These are phyloP conservation scores for Anarrhichthys ocellatus DNA, from an alignment of 2,113 vertebrate genomes.

Conservation along the genomic window DNA sequence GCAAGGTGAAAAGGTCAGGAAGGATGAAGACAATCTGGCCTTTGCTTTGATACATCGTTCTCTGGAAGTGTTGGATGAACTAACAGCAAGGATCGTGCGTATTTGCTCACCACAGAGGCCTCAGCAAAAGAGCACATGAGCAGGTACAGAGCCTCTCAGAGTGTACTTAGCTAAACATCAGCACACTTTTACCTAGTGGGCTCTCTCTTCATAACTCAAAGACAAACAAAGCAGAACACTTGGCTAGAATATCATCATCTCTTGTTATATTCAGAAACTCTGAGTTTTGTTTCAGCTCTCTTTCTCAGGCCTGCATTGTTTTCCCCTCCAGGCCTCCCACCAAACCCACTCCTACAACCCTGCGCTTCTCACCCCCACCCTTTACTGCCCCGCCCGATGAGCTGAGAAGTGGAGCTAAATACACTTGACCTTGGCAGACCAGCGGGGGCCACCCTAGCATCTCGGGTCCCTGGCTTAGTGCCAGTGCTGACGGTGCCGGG, in stretches of 20 bases:
- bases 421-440: slow-evolving; percentile 82
- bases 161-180: not conserved
- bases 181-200: not conserved
- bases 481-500: slow-evolving; percentile 68
- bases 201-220: slow-evolving; percentile 6
- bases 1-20: not conserved
- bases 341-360: slow-evolving; percentile 23
- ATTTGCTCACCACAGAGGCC: not conserved
- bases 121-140: not conserved
- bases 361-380: not conserved
- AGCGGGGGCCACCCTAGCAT: slow-evolving; percentile 54
- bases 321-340: slow-evolving; percentile 25
- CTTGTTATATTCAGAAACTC: slow-evolving; percentile 10
- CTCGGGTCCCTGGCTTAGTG: slow-evolving; percentile 58
- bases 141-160: not conserved
- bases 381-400: slow-evolving; percentile 29
- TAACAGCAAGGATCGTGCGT: not conserved
- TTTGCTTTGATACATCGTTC: too few relatives aligned
- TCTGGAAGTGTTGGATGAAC: not conserved
- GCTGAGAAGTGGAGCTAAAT: slow-evolving; percentile 74
- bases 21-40: too few relatives aligned
- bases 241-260: not conserved
- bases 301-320: slow-evolving; percentile 19
- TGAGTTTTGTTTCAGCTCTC: slow-evolving; percentile 6
- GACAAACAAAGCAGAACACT: not conserved